Percentiles rank a stretch among this genome's conserved stretches.
Conservation (phyloP, 2,888 invertebrate species). For the Acanthosepion pharaonis region DNA sequence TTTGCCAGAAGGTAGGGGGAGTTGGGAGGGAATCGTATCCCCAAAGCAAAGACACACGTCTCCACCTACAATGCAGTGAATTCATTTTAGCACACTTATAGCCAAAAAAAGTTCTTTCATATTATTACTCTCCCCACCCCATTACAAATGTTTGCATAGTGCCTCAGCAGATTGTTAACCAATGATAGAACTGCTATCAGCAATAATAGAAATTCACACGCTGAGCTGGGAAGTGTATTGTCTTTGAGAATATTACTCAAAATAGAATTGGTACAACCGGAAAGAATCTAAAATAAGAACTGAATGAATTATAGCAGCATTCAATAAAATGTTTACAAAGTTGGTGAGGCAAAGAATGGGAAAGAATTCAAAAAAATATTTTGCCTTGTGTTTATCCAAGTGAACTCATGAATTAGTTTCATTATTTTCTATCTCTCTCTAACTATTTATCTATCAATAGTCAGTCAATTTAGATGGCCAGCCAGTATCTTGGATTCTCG, state of each 20-base stretch:
- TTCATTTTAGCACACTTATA: constrained; percentile 4
- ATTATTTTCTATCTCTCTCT: no score
- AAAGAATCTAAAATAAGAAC: not conserved
- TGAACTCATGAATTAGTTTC: no score
- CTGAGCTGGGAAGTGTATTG: not conserved
- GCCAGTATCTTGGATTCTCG: no score
- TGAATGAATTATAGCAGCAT: not conserved
- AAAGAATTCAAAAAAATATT: not conserved
- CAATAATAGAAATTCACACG: not conserved
- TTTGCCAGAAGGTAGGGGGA: not conserved
- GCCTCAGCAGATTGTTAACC: not conserved
- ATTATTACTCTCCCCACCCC: not conserved
- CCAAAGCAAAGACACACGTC: not conserved
- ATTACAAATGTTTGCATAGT: not conserved
- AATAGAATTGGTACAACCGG: not conserved
- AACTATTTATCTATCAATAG: no score
- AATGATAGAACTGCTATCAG: not conserved
- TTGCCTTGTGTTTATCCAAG: not conserved
- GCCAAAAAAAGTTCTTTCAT: not conserved
- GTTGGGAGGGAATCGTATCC: not conserved
- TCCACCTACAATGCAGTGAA: not conserved
- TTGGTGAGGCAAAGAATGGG: not conserved
- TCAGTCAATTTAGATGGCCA: no score
- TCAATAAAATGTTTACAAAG: not conserved
- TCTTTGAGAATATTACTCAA: not conserved